Percentiles rank a stretch among this genome's conserved stretches.
Evolutionary conservation across 1,140 invertebrate species (phyloP).

Genomic region (Nomia melanderi): DNA sequence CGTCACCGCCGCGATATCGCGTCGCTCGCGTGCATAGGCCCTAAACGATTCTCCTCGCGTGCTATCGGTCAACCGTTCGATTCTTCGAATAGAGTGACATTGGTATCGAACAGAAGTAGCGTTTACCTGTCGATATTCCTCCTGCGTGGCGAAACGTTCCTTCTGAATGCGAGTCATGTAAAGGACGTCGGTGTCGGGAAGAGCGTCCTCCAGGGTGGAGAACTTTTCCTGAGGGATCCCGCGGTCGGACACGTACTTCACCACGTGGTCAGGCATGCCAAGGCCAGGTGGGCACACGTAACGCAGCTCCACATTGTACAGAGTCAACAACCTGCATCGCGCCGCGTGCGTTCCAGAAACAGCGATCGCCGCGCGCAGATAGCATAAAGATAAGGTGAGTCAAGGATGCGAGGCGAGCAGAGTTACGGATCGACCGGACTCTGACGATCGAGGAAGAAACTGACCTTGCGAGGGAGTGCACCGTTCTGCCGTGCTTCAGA

Average conservation of each 20-base stretch:
- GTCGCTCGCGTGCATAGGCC: too few relatives aligned
- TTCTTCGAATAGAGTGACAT: too few relatives aligned
- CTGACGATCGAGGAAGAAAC: not conserved
- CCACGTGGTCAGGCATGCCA: slow-evolving; percentile 94
- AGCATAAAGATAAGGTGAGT: not conserved
- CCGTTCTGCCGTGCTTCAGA: slow-evolving; percentile 98
- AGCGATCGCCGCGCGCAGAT: too few relatives aligned
- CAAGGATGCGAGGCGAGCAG: not conserved
- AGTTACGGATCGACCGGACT: not conserved
- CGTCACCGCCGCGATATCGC: too few relatives aligned
- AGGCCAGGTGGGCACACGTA: slow-evolving; percentile 95
- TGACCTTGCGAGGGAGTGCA: slow-evolving; percentile 95
- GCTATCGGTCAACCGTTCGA: too few relatives aligned
- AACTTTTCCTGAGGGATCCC: slow-evolving; percentile 90
- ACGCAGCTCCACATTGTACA: slow-evolving; percentile 93
- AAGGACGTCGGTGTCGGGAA: slow-evolving; percentile 96
- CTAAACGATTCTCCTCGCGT: not conserved
- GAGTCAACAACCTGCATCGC: slow-evolving; percentile 86
- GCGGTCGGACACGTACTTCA: slow-evolving; percentile 88
- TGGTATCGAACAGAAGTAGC: too few relatives aligned
- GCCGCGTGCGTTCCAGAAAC: not conserved
- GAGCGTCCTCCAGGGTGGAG: slow-evolving; percentile 88
- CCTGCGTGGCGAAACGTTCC: slow-evolving; percentile 92
- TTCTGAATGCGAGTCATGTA: slow-evolving; percentile 99
- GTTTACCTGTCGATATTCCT: slow-evolving; percentile 93